phyloP scores from a whole-genome alignment of 2,888 invertebrate genomes.

The Antheraea assamensis region DNA sequence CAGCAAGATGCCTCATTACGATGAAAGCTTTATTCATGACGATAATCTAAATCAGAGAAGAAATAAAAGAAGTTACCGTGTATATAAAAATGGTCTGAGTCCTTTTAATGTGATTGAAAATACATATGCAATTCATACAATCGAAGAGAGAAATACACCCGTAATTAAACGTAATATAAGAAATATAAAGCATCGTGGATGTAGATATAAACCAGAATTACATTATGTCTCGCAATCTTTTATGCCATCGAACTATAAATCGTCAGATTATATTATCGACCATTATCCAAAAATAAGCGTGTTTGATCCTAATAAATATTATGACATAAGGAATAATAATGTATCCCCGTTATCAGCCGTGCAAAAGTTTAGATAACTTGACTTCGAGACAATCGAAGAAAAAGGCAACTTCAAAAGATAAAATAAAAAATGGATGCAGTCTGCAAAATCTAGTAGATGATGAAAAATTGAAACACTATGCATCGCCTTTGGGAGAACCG shows the following conservation, averaged over 20 bases:
- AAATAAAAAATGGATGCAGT: slow-evolving; percentile 63
- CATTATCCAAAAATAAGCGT: slow-evolving; percentile 69
- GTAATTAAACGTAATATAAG: slow-evolving; percentile 73
- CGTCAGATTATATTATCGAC: slow-evolving; percentile 66
- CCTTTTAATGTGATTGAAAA: slow-evolving; percentile 61
- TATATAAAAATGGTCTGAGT: slow-evolving; percentile 72
- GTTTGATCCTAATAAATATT: slow-evolving; percentile 65
- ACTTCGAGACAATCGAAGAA: slow-evolving; percentile 56
- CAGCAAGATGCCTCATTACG: slow-evolving; percentile 77
- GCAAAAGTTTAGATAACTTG: slow-evolving; percentile 77
- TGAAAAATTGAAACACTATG: slow-evolving; percentile 63
- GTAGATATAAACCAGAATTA: slow-evolving; percentile 55
- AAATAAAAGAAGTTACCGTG: slow-evolving; percentile 78
- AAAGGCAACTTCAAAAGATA: slow-evolving; percentile 45
- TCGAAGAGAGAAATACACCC: slow-evolving; percentile 68
- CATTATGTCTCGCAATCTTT: slow-evolving; percentile 38
- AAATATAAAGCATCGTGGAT: slow-evolving; percentile 67
- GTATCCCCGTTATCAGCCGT: slow-evolving; percentile 58
- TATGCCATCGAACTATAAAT: slow-evolving; percentile 50
- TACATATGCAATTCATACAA: slow-evolving; percentile 59
- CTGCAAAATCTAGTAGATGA: slow-evolving; percentile 71
- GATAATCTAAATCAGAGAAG: slow-evolving; percentile 76
- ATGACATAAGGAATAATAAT: slow-evolving; percentile 71
- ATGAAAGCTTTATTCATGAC: slow-evolving; percentile 77
- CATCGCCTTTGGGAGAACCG: slow-evolving; percentile 58